Evolutionary conservation across 2,797 vertebrate species (phyloP).

Genomic region (Acrocephalus scirpaceus): DNA sequence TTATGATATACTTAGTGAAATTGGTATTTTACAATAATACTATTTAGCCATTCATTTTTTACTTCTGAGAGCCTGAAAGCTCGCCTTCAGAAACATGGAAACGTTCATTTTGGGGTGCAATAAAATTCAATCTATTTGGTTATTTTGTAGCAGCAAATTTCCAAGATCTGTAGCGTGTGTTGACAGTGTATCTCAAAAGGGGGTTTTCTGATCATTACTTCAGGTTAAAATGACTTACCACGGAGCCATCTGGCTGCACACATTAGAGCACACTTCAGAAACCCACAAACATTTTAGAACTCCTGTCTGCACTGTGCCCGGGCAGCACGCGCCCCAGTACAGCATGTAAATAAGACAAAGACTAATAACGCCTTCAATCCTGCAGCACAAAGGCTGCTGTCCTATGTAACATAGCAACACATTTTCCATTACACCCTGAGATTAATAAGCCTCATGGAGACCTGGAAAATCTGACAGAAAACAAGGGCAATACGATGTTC

Average conservation of each 20-base stretch:
- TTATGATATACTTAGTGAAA: neutral
- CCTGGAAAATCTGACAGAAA: conserved; percentile 58
- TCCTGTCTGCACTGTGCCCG: neutral
- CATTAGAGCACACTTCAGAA: conserved; percentile 22
- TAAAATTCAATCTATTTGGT: neutral
- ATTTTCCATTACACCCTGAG: conserved; percentile 63
- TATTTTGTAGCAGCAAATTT: neutral
- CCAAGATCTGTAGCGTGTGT: neutral
- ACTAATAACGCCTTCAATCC: conserved; percentile 55
- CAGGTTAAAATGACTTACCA: conserved; percentile 40
- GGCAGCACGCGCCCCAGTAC: neutral
- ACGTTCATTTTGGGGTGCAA: neutral
- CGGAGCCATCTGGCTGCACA: conserved; percentile 49
- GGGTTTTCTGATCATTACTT: conserved; percentile 8
- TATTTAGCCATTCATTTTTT: neutral
- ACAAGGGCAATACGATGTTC: conserved; percentile 58
- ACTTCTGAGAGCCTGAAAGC: neutral
- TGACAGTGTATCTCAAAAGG: neutral
- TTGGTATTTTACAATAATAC: neutral
- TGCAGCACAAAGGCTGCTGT: neutral
- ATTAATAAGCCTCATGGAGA: conserved; percentile 64
- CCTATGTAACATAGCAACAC: conserved; percentile 34
- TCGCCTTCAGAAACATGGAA: neutral
- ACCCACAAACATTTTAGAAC: conserved; percentile 6
- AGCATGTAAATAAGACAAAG: conserved; percentile 67